Evolutionary conservation across 2,888 invertebrate species (phyloP).

Genomic region (Nasonovia ribisnigri): DNA sequence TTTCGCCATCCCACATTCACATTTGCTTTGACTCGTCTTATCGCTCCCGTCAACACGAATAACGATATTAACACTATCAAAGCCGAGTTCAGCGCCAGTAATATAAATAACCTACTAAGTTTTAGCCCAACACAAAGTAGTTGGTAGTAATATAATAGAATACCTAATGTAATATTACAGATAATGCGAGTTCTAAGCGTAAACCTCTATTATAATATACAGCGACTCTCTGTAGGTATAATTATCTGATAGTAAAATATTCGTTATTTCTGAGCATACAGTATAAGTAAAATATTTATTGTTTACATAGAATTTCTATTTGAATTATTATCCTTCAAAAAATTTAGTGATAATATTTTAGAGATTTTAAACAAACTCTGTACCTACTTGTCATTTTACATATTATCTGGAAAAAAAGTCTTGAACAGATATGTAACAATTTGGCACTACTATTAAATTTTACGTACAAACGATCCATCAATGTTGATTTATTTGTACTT

Average conservation of each 20-base stretch:
- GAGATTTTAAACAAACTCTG: neutral
- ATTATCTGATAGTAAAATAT: neutral
- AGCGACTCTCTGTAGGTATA: neutral
- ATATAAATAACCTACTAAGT: neutral
- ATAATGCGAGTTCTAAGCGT: neutral
- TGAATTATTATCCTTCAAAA: neutral
- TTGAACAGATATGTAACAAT: neutral
- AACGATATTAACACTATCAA: neutral
- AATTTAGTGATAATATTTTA: neutral
- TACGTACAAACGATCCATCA: neutral
- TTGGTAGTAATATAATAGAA: neutral
- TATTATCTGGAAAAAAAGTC: neutral
- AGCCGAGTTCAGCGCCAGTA: neutral
- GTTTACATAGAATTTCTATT: neutral
- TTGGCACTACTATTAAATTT: neutral
- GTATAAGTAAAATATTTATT: neutral
- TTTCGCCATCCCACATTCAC: neutral
- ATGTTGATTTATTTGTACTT: neutral
- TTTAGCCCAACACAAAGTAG: neutral
- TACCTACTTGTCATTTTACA: neutral
- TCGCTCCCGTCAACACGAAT: neutral
- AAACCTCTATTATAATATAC: neutral
- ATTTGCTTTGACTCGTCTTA: neutral
- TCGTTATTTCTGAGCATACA: neutral
- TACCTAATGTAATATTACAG: neutral